phyloP scores from a whole-genome alignment of 2,113 vertebrate species.

The Myotis davidii region DNA sequence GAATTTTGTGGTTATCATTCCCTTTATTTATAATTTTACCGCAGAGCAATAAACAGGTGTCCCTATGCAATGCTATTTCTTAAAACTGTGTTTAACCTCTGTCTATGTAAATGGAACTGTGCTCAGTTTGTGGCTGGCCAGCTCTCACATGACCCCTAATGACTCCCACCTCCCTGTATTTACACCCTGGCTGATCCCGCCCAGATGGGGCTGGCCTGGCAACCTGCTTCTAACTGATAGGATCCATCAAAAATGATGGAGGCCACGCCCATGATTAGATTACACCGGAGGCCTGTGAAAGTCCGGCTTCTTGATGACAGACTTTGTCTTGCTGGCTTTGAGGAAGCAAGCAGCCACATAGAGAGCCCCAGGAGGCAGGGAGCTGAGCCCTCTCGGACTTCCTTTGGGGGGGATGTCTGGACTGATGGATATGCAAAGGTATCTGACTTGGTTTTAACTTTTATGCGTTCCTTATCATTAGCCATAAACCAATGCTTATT shows the following conservation, averaged over 20 bases:
- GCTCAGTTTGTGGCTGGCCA: background rate
- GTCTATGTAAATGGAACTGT: rapidly evolving
- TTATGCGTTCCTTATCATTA: background rate
- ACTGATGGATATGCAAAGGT: background rate
- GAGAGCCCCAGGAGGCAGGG: background rate
- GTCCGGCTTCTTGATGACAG: background rate
- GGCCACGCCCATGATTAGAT: background rate
- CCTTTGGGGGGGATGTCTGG: background rate
- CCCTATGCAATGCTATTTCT: background rate
- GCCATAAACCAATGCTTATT: background rate
- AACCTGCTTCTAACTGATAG: background rate
- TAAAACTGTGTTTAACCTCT: background rate
- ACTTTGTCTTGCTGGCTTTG: background rate
- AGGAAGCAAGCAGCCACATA: background rate
- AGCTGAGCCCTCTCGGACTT: background rate
- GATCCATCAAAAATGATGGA: background rate
- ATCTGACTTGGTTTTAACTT: background rate
- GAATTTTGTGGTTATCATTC: rapidly evolving
- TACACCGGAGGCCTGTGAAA: background rate
- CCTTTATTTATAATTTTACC: background rate
- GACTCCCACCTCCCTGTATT: too few species aligned
- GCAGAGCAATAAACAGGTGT: rapidly evolving
- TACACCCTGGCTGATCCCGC: background rate
- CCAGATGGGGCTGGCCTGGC: background rate
- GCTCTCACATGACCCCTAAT: background rate